These are phyloP conservation scores for Patella depressa DNA, from an alignment of 2,888 invertebrate genomes.

Conservation along the genomic window DNA sequence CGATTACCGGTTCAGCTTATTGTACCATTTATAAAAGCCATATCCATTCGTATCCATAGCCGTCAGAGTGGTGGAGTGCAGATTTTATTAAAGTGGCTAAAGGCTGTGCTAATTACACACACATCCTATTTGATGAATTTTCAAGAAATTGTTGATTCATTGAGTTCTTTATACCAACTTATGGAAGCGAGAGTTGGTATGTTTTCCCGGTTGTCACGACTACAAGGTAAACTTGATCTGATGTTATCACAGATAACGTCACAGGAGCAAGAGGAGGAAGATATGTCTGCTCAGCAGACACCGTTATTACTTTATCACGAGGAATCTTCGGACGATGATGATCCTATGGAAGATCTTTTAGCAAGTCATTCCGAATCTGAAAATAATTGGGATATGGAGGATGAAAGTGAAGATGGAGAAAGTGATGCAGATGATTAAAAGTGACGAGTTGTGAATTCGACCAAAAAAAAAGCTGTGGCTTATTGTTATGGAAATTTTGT, in stretches of 20 bases:
- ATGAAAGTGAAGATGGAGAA: neutral
- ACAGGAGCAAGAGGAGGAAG: slow-evolving; percentile 54
- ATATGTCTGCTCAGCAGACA: slow-evolving; percentile 43
- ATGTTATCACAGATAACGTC: slow-evolving; percentile 69
- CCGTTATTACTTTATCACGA: slow-evolving; percentile 64
- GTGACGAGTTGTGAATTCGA: too few species aligned
- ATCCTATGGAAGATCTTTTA: slow-evolving; percentile 50
- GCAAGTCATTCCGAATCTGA: slow-evolving; percentile 52
- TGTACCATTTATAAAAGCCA: slow-evolving; percentile 80
- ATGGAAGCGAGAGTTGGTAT: slow-evolving; percentile 76
- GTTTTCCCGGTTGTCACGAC: slow-evolving; percentile 74
- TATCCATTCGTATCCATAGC: slow-evolving; percentile 73
- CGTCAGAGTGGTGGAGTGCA: slow-evolving; percentile 31
- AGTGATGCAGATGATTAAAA: neutral
- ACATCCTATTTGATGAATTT: slow-evolving; percentile 78
- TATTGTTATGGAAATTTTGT: too few species aligned
- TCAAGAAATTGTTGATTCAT: slow-evolving; percentile 75
- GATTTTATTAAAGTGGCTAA: slow-evolving; percentile 74
- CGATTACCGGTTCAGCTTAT: slow-evolving; percentile 84
- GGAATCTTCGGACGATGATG: slow-evolving; percentile 60
- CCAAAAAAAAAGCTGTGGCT: too few species aligned
- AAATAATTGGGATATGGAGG: slow-evolving; percentile 6
- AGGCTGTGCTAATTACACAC: slow-evolving; percentile 76
- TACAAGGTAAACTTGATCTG: slow-evolving; percentile 78
- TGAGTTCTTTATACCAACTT: slow-evolving; percentile 76